These are phyloP conservation scores for Ciconia stormi DNA, from an alignment of 2,113 vertebrate species.

Conservation along the genomic window DNA sequence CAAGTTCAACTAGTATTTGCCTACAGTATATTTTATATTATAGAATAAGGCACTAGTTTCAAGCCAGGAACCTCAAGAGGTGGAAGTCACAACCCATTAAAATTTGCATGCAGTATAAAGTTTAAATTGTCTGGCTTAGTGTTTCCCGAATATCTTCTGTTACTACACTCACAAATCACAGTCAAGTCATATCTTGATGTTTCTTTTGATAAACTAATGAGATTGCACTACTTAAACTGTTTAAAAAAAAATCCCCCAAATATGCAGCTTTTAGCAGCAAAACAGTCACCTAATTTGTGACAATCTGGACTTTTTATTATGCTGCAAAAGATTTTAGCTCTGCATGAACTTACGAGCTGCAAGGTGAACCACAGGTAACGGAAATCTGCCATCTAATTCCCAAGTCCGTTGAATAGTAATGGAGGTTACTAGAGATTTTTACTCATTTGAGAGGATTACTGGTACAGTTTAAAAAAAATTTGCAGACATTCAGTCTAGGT, in stretches of 20 bases:
- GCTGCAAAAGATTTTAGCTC: neutral
- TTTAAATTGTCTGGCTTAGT: neutral
- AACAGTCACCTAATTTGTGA: neutral
- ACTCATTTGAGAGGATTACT: neutral
- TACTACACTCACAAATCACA: neutral
- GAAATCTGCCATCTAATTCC: neutral
- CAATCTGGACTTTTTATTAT: neutral
- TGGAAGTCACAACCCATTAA: neutral
- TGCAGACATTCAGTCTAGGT: neutral
- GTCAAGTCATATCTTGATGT: neutral
- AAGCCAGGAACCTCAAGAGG: neutral
- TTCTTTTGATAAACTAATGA: neutral
- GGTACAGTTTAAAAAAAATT: neutral
- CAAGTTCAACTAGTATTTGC: neutral
- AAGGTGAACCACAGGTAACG: neutral
- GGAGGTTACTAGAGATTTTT: neutral
- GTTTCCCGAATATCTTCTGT: neutral
- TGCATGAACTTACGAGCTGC: neutral
- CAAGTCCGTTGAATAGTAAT: neutral
- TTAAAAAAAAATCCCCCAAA: neutral
- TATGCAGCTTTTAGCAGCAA: neutral
- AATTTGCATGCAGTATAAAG: neutral
- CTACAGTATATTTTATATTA: neutral
- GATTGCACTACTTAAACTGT: neutral
- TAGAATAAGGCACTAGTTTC: neutral